Evolutionary conservation across 2,113 vertebrate genomes (phyloP).

Genomic region (Baryphthengus martii): DNA sequence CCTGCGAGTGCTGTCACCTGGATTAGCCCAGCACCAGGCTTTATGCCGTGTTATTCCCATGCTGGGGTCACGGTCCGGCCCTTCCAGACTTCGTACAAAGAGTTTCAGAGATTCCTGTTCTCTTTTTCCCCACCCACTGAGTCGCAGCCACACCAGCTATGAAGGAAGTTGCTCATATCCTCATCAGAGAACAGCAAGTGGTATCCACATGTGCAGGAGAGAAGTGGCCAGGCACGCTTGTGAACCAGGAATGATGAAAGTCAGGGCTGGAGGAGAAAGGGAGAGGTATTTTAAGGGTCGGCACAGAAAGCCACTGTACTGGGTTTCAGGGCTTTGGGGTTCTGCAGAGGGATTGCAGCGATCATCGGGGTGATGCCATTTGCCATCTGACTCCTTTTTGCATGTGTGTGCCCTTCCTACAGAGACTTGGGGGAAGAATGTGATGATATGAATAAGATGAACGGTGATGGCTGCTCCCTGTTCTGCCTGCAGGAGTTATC

Average conservation of each 20-base stretch:
- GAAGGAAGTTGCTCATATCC: slow-evolving; percentile 56
- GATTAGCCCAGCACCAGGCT: neutral
- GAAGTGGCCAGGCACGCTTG: neutral
- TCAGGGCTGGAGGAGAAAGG: neutral
- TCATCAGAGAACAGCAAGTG: slow-evolving; percentile 50
- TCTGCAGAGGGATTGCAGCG: neutral
- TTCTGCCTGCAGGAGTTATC: slow-evolving; percentile 90
- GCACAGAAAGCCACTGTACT: neutral
- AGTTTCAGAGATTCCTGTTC: slow-evolving; percentile 13
- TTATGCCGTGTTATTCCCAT: neutral
- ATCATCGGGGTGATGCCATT: neutral
- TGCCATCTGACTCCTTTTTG: slow-evolving; percentile 16
- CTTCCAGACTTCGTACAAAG: slow-evolving; percentile 40
- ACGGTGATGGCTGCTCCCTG: slow-evolving; percentile 92
- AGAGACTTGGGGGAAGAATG: slow-evolving; percentile 92
- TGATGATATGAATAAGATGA: slow-evolving; percentile 92
- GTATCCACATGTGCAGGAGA: slow-evolving; percentile 32
- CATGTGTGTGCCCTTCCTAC: slow-evolving; percentile 26
- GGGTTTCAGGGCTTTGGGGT: neutral
- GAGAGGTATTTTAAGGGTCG: neutral
- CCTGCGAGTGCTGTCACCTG: neutral
- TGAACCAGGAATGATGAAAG: neutral
- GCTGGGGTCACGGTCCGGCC: slow-evolving; percentile 7
- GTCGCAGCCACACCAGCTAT: slow-evolving; percentile 17
- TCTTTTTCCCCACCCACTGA: slow-evolving; percentile 49